Percentiles rank a stretch among this genome's conserved stretches.
phyloP scores from a whole-genome alignment of 2,797 vertebrate genomes.

The Saxicola maurus region DNA sequence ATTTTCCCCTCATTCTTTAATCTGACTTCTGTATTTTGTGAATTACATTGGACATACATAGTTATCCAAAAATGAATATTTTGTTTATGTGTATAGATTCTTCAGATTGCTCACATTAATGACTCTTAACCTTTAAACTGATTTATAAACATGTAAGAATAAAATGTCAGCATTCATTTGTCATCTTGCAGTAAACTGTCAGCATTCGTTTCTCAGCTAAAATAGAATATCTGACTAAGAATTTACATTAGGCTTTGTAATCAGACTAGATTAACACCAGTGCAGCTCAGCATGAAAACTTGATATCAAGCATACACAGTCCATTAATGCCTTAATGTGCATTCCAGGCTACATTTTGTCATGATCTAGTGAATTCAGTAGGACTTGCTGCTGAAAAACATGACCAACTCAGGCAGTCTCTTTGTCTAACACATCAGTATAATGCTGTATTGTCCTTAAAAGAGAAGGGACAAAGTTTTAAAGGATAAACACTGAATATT shows the following conservation, averaged over 20 bases:
- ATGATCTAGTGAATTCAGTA: constrained; percentile 32
- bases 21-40: constrained; percentile 52
- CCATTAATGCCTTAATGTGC: constrained; percentile 59
- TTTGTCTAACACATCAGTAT: neutral
- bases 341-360: constrained; percentile 32
- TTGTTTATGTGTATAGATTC: constrained; percentile 61
- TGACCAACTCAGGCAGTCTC: neutral
- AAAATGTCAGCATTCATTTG: constrained; percentile 71
- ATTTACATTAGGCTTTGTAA: constrained; percentile 62
- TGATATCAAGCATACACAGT: constrained; percentile 40
- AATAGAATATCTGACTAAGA: constrained; percentile 62
- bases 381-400: constrained; percentile 50
- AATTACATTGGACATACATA: constrained; percentile 44
- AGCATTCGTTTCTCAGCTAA: constrained; percentile 67
- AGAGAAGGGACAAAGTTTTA: neutral
- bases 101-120: constrained; percentile 53
- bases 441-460: neutral
- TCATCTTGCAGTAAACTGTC: constrained; percentile 64
- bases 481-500: neutral
- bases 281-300: constrained; percentile 53
- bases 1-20: constrained; percentile 19
- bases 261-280: constrained; percentile 61
- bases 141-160: constrained; percentile 69
- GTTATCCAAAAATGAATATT: constrained; percentile 63
- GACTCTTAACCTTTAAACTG: constrained; percentile 67